Conservation (phyloP, 2,888 invertebrate genomes). For the Ectemnius continuus region DNA sequence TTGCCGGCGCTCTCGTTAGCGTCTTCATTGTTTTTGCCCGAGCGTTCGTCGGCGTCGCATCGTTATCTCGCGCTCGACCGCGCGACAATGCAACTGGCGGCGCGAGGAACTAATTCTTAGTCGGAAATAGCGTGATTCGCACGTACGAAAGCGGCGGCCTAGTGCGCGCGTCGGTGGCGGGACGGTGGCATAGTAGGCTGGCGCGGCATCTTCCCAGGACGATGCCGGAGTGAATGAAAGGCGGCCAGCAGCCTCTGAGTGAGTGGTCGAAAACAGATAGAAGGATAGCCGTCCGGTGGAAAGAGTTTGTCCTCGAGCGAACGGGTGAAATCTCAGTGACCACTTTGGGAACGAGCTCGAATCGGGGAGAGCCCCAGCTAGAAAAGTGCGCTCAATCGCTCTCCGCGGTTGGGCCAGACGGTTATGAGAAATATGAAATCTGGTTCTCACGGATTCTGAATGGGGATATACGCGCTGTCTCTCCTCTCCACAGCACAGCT, state of each 20-base stretch:
- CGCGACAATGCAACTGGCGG: conserved; percentile 1
- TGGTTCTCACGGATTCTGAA: conserved; percentile 77
- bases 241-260: neutral
- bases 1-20: conserved; percentile 14
- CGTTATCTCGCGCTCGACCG: conserved; percentile 12
- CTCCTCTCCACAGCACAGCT: neutral
- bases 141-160: conserved; percentile 1
- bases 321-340: conserved; percentile 63
- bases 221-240: neutral
- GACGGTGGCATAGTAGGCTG: no score
- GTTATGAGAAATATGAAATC: conserved; percentile 78
- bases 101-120: neutral
- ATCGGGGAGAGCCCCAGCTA: conserved; percentile 28
- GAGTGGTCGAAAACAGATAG: conserved; percentile 19
- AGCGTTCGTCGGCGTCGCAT: conserved; percentile 15
- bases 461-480: conserved; percentile 58
- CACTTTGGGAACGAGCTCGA: conserved; percentile 35
- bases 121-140: conserved; percentile 5
- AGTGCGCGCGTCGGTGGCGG: no score
- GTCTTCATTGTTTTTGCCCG: conserved; percentile 18
- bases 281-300: neutral
- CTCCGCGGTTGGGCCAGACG: conserved; percentile 55
- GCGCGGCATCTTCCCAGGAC: conserved; percentile 29
- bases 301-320: conserved; percentile 11
- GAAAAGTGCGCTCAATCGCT: conserved; percentile 50